Percentiles rank a stretch among this genome's conserved stretches.
phyloP scores from a whole-genome alignment of 1,140 invertebrate genomes.

The Cydia amplana region DNA sequence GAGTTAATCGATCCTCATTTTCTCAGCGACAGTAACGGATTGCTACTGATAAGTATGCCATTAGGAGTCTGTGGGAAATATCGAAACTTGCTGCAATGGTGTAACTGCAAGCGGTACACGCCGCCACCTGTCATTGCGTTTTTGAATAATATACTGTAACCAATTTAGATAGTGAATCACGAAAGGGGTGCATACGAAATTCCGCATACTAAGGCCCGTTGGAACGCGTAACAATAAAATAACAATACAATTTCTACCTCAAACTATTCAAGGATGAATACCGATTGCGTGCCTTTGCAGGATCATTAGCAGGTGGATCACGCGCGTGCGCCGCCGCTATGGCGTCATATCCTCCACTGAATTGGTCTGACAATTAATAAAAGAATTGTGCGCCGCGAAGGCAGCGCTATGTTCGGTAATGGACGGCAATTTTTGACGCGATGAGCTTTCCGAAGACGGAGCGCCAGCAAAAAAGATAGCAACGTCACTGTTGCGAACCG shows the following conservation, averaged over 20 bases:
- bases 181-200: constrained; percentile 38
- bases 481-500: constrained; percentile 28
- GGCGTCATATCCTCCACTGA: constrained; percentile 74
- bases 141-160: constrained; percentile 16
- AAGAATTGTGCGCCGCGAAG: constrained; percentile 66
- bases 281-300: constrained; percentile 59
- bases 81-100: constrained; percentile 9
- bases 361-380: constrained; percentile 76
- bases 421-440: constrained; percentile 54
- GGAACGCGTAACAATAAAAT: constrained; percentile 50
- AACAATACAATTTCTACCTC: constrained; percentile 59
- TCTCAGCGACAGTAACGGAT: constrained; percentile 27
- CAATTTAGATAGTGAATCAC: constrained; percentile 23
- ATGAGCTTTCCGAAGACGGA: constrained; percentile 52
- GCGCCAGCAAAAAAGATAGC: constrained; percentile 44
- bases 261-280: constrained; percentile 68
- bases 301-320: constrained; percentile 66
- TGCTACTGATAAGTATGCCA: constrained; percentile 29
- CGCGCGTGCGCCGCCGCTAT: constrained; percentile 58
- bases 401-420: constrained; percentile 68
- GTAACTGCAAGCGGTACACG: not conserved
- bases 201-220: constrained; percentile 37
- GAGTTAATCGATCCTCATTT: constrained; percentile 29
- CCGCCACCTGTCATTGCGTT: not conserved
- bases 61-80: constrained; percentile 28